These are phyloP conservation scores for Ardeotis arabs DNA, from an alignment of 2,113 vertebrate genomes.

Conservation along the genomic window DNA sequence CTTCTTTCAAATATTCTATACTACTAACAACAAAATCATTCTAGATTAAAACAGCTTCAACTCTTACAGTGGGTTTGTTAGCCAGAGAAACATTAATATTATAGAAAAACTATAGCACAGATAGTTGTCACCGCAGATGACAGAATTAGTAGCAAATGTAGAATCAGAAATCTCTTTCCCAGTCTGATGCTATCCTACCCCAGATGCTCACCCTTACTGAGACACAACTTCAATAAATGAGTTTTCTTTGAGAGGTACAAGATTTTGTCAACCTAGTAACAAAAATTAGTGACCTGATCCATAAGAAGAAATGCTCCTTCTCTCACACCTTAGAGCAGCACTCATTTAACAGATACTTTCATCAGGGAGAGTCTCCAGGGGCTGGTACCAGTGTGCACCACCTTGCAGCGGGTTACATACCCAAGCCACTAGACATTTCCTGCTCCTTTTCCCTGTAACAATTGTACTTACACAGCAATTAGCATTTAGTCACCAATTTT, in stretches of 20 bases:
- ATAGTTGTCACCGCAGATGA: not conserved
- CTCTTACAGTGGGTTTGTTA: not conserved
- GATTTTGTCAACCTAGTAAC: not conserved
- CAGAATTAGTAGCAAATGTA: not conserved
- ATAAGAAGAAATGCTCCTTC: not conserved
- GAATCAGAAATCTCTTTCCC: not conserved
- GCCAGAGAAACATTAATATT: not conserved
- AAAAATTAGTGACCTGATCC: not conserved
- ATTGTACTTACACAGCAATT: not conserved
- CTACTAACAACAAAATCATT: not conserved
- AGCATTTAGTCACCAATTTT: not conserved
- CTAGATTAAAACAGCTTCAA: not conserved
- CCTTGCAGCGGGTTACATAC: not conserved
- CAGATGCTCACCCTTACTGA: not conserved
- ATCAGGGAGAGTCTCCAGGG: not conserved
- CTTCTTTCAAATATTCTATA: not conserved
- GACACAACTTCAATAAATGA: not conserved
- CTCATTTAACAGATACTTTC: not conserved
- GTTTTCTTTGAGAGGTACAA: not conserved
- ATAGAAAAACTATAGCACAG: not conserved
- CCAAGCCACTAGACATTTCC: not conserved
- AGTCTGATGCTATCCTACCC: not conserved
- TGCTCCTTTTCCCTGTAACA: not conserved
- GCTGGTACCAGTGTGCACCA: not conserved
- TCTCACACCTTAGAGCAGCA: not conserved